Percentiles rank a stretch among this genome's conserved stretches.
Conservation (phyloP, 2,888 invertebrate genomes). For the Thera obeliscata region DNA sequence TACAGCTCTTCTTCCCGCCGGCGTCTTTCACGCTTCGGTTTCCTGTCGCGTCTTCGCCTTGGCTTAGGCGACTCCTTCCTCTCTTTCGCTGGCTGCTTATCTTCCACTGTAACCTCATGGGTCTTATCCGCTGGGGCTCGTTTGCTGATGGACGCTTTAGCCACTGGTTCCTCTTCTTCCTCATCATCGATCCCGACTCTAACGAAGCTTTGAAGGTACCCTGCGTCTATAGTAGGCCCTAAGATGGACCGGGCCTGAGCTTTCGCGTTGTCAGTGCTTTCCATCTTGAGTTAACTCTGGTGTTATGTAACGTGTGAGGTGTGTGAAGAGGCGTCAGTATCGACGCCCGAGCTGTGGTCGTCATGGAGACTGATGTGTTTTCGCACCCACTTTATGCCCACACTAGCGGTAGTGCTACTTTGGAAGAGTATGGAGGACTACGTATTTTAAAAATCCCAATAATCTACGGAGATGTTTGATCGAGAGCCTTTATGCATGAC, state of each 20-base stretch:
- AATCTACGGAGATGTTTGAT: background rate
- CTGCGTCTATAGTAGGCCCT: conserved; percentile 88
- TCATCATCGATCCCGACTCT: conserved; percentile 87
- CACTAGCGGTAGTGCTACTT: conserved; percentile 51
- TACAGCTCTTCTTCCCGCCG: conserved; percentile 89
- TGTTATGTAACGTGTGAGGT: conserved; percentile 67
- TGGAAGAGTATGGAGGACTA: conserved; percentile 37
- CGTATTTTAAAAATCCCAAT: conserved; percentile 26
- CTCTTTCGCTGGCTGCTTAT: conserved; percentile 63
- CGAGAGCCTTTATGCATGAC: background rate
- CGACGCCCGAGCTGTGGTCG: conserved; percentile 76
- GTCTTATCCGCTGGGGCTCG: conserved; percentile 67
- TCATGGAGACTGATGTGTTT: conserved; percentile 76
- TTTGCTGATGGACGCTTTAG: conserved; percentile 75
- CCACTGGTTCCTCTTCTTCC: conserved; percentile 62
- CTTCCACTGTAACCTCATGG: conserved; percentile 59
- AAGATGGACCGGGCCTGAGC: conserved; percentile 85
- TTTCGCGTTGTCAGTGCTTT: conserved; percentile 69
- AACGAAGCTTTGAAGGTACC: conserved; percentile 92
- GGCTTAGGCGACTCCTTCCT: conserved; percentile 69
- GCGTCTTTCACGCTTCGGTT: conserved; percentile 70
- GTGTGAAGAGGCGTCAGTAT: conserved; percentile 72
- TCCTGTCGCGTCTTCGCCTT: conserved; percentile 64
- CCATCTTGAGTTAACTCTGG: conserved; percentile 48
- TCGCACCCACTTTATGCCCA: conserved; percentile 67